Evolutionary conservation across 2,797 vertebrate genomes (phyloP), one percentile per base, ranked within the genome.

Genomic region (Oreochromis mossambicus): DNA sequence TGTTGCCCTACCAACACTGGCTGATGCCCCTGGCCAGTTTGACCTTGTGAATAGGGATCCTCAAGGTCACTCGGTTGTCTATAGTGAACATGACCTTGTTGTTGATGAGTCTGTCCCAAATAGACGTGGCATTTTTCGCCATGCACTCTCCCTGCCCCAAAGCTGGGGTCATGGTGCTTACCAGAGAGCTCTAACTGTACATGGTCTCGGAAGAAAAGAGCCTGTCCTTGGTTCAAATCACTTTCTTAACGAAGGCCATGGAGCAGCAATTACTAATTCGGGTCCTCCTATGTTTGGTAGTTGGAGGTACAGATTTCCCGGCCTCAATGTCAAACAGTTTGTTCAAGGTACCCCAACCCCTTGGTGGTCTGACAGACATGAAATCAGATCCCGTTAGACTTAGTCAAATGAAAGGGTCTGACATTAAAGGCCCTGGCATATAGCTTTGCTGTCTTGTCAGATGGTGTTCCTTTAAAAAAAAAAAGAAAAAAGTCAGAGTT

Each of bases 81-180:
- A 91, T 88, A 79, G 41, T 36, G 4, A 78, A 50, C 87, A 46
- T 21, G 80, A 87, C 89, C 86, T 87, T 87, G 84, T 32, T 51
- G 79, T 79, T 89, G 90, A 92, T 7, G 84, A 87, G 77, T 78
- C 83, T 3, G 84, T 66, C 83, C 91, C 89, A 91, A 90, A 90
- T 85, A 77, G 86, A 91, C 81, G 1, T 86, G 90, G 70, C 85
- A 76, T 85, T 79, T 82, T 77, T 83, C 15, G 58, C 79, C 83
- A 52, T 82, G 46, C 83, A n/a, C 55, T 58, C 38, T 9, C 75
- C 11, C 43, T 21, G 51, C 86, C 87, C 46, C 86, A 7, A 8
- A 88, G 80, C 81, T 3, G 54, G 46, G 82, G 86, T 91, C 88
- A 36, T 9, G 61, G 50, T 15, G 3, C 84, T 73, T 21, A 89